Evolutionary conservation across 1,140 invertebrate species (phyloP), one percentile per base, ranked within the genome.

Genomic region (Leptopilina boulardi): DNA sequence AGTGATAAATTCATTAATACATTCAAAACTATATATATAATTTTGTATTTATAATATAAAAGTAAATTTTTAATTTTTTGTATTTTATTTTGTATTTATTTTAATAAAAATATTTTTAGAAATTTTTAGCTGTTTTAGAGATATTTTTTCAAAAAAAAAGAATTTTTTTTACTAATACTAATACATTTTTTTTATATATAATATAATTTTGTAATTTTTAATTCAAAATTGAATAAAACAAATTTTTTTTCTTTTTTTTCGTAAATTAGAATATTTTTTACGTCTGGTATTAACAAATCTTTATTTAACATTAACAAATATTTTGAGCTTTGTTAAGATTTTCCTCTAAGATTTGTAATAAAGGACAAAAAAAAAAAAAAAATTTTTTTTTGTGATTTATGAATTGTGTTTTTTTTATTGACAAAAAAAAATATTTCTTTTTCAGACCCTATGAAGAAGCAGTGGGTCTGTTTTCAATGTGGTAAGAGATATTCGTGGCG

Each of bases 401-500:
- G 9, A 44, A 42, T n/a, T n/a, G n/a, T 42, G 34, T 44, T 5
- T 41, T 3, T 42, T 38, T 71, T 19, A 71, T n/a, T 71, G 34
- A 71, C 5, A 21, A 71, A 44, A 5, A 21, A 71, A 44, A 5
- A n/a, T 70, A 71, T 71, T 77, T 79, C 74, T 74, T 73, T 82
- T 77, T 70, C 80, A 74, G 77, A 81, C 56, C 47, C 23, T 23
- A 13, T 38, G 71, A 38, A 15, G 21, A 66, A 71, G 47, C 26
- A 34, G 34, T 80, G 19, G 84, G 77, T 59, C 9, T 89, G 87
- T 73, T 77, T 59, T 0, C 74, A 78, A 0, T 89, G 88, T 54
- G 81, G 83, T 41, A 88, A 84, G 72, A 30, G 74, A 26, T 88
- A 86, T 77, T 30, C 74, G 15, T 82, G 81, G 56, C 85, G 84